phyloP scores from a whole-genome alignment of 2,113 vertebrate species.

The Illadopsis cleaveri region DNA sequence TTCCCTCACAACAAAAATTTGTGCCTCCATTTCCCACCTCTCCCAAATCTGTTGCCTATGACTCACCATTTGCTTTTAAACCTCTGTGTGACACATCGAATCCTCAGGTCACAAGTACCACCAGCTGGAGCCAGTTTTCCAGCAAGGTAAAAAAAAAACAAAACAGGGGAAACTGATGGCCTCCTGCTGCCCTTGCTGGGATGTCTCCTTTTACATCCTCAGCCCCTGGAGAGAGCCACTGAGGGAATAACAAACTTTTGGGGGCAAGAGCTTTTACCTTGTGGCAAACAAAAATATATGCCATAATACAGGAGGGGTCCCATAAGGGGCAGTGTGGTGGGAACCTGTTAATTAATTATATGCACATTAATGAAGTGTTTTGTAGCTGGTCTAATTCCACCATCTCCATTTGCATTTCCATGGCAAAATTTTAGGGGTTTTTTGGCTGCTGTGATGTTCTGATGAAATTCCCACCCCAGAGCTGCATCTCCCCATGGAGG shows the following conservation, averaged over 20 bases:
- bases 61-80: not conserved
- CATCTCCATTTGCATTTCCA: not conserved
- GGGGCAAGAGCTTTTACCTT: conserved; percentile 4
- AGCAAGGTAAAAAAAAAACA: no score
- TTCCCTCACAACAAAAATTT: not conserved
- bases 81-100: rapidly evolving
- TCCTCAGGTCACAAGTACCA: not conserved
- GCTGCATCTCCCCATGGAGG: not conserved
- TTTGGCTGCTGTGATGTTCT: not conserved
- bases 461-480: not conserved
- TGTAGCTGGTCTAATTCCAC: not conserved
- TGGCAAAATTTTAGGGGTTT: not conserved
- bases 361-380: not conserved
- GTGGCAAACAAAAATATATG: not conserved
- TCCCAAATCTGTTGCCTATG: not conserved
- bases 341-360: not conserved
- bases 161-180: not conserved
- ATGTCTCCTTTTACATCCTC: not conserved
- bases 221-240: not conserved
- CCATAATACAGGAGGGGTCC: not conserved
- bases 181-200: not conserved
- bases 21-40: rapidly evolving
- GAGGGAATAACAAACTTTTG: not conserved
- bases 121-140: not conserved
- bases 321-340: not conserved